A percentile compares a stretch with the other conserved stretches of the same genome.
These are phyloP conservation scores for Bovichtus diacanthus DNA, from an alignment of 2,797 vertebrate genomes.

Conservation along the genomic window DNA sequence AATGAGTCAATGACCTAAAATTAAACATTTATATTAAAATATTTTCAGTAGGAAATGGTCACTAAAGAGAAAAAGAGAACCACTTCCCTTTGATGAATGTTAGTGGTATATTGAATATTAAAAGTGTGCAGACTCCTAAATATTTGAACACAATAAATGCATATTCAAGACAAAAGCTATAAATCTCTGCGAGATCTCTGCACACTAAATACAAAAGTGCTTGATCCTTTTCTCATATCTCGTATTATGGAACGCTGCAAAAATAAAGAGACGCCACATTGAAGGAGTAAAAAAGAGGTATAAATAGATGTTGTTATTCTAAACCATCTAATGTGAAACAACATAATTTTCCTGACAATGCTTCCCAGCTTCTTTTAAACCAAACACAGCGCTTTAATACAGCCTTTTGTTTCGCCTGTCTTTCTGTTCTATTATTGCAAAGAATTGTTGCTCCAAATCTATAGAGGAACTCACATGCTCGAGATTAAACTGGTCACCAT, in stretches of 20 bases:
- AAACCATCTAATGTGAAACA: conserved; percentile 79
- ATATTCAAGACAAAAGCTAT: conserved; percentile 50
- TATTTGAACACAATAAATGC: conserved; percentile 52
- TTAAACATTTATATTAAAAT: conserved; percentile 32
- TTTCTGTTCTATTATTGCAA: conserved; percentile 74
- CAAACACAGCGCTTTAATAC: conserved; percentile 77
- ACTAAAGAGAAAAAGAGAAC: neutral
- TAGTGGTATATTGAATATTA: conserved; percentile 18
- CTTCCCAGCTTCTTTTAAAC: conserved; percentile 70
- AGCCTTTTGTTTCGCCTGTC: conserved; percentile 74
- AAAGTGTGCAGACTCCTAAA: conserved; percentile 16
- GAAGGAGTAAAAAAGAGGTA: conserved; percentile 67
- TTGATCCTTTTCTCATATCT: conserved; percentile 56
- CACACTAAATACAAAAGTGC: conserved; percentile 62
- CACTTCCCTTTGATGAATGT: conserved; percentile 17
- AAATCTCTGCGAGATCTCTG: conserved; percentile 62
- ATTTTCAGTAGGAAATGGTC: neutral
- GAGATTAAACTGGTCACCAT: conserved; percentile 82
- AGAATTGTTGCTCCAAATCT: conserved; percentile 79
- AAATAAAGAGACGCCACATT: conserved; percentile 56
- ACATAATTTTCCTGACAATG: conserved; percentile 78
- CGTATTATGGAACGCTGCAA: conserved; percentile 38
- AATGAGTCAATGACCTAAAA: neutral
- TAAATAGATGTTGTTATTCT: conserved; percentile 82
- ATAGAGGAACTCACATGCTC: conserved; percentile 81